Base-by-base conservation (phyloP, 2,797 vertebrate species). In the Coracias cyanogaster region DNA sequence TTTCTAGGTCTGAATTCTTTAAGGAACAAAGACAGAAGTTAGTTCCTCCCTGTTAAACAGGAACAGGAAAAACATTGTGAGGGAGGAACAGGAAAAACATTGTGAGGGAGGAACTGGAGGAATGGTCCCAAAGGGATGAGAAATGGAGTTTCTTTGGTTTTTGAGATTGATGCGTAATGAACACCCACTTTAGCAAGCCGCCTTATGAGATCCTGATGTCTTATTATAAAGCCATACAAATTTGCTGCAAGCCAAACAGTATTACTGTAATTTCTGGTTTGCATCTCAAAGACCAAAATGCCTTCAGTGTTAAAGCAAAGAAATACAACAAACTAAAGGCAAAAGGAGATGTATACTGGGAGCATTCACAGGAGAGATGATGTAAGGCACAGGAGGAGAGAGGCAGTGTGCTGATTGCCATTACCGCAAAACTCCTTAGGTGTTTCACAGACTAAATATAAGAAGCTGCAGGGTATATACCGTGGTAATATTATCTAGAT, bases 1-100 rank as follows among this genome's bases (percentile, higher is more conserved):
- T 92, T 94, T 80, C 37, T 94, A 65, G 33, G 51, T 65, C 83
- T 86, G 29, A 2, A 8, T 64, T 89, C 45, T 61, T 90, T 73
- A 71, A 80, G 55, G 66, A 86, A 90, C 73, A 71, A 87, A 87
- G 92, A 57, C 70, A 93, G 83, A 70, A 67, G 95, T 95, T 94
- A 86, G 64, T 95, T 94, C 83, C 60, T 95, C 41, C 54, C 39
- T 86, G 80, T 71, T 95, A 61, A 93, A 82, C 80, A 74, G 4
- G 90, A 94, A 89, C 48, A 94, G 82, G 83, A 91, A 73, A 25
- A 85, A 49, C 15, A 9, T 28, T 76, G 39, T 81, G 39, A 24
- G 62, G 58, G 71, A 90, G 70, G 81, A 78, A 35, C 66, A 43
- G 55, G 21, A 71, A 73, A 25, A 85, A 49, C 15, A 9, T 28